Conservation (phyloP, 2,888 invertebrate genomes). For the Cloeon dipterum region DNA sequence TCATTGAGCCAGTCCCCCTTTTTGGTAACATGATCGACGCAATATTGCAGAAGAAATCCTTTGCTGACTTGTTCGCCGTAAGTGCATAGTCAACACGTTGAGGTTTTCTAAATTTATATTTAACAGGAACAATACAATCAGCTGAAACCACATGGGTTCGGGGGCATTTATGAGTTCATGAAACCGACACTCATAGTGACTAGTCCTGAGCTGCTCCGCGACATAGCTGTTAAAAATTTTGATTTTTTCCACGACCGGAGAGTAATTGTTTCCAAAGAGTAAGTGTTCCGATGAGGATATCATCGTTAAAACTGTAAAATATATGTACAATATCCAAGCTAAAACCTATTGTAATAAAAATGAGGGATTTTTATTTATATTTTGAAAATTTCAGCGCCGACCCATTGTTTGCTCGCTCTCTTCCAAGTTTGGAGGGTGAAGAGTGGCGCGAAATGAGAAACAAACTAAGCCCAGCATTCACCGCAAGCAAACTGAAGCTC, state of each 20-base stretch:
- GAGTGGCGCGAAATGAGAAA: slow-evolving; percentile 38
- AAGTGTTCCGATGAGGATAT: no score
- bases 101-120: neutral
- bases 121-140: no score
- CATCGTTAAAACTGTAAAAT: no score
- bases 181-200: neutral
- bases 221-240: neutral
- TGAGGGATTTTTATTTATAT: no score
- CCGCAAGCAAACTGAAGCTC: slow-evolving; percentile 37
- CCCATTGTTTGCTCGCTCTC: neutral
- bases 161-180: neutral
- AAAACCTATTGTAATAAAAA: no score
- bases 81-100: no score
- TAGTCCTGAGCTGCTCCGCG: neutral
- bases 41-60: no score
- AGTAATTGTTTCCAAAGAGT: neutral
- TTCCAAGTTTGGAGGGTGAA: slow-evolving; percentile 16
- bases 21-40: no score
- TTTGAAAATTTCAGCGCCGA: neutral
- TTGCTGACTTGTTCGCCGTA: no score
- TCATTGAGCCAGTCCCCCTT: no score
- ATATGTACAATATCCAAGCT: no score
- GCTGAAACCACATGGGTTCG: neutral
- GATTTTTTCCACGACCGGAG: neutral
- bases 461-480: slow-evolving; percentile 40